phyloP scores from a whole-genome alignment of 2,888 invertebrate genomes.

The Tachina fera region DNA sequence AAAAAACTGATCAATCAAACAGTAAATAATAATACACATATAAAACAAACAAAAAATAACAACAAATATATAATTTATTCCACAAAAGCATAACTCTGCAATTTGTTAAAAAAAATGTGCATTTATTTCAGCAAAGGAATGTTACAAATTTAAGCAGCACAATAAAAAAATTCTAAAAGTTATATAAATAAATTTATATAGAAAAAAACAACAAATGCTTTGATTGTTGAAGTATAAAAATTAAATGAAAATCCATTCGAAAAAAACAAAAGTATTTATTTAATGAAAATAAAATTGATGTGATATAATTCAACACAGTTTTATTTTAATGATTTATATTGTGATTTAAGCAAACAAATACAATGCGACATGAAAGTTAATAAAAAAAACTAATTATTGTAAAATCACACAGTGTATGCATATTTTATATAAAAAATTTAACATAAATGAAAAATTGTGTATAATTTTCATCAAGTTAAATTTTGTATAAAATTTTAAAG shows the following conservation, averaged over 20 bases:
- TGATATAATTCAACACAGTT: neutral
- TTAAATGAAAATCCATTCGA: neutral
- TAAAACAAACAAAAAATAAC: no score
- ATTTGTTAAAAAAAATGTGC: no score
- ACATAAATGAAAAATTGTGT: no score
- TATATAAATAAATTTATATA: neutral
- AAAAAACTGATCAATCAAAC: no score
- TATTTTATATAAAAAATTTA: neutral
- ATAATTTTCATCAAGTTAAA: no score
- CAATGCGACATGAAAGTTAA: neutral
- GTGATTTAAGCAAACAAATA: neutral
- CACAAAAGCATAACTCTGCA: no score
- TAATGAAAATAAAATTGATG: neutral
- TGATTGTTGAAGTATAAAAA: conserved; percentile 44
- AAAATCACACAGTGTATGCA: neutral
- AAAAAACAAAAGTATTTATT: neutral
- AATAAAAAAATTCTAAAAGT: neutral
- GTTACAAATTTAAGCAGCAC: neutral
- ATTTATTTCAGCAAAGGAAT: neutral
- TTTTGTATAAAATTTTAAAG: no score
- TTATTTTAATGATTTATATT: neutral
- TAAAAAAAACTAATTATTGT: neutral
- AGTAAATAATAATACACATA: no score
- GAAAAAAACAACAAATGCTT: neutral
- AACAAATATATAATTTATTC: no score